phyloP scores from a whole-genome alignment of 2,888 invertebrate genomes.

The Drosophila recens region DNA sequence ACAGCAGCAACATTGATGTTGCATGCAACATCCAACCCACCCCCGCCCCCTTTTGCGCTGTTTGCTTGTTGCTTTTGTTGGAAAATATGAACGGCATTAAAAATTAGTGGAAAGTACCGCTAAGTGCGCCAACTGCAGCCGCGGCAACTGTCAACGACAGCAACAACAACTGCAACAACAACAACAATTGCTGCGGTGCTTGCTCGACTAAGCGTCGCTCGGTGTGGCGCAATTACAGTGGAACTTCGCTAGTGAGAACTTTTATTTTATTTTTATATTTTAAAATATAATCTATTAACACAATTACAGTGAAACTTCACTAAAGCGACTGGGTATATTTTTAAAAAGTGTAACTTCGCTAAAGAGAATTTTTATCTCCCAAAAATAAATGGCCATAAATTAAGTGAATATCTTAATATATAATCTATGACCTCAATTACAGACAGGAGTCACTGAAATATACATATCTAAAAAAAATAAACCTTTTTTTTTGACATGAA shows the following conservation, averaged over 20 bases:
- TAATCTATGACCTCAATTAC: too few species aligned
- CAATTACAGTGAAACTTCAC: background rate
- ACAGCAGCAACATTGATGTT: constrained; percentile 8
- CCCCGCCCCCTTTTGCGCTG: constrained; percentile 3
- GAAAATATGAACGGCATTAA: constrained; percentile 73
- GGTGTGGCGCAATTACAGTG: background rate
- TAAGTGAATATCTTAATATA: too few species aligned
- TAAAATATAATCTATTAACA: too few species aligned
- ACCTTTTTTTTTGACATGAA: too few species aligned
- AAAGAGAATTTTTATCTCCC: too few species aligned
- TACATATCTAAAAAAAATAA: too few species aligned
- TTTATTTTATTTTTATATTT: too few species aligned
- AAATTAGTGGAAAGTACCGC: constrained; percentile 76
- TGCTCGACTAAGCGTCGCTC: constrained; percentile 32
- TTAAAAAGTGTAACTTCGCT: too few species aligned
- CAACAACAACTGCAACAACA: constrained; percentile 4
- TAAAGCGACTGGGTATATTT: background rate
- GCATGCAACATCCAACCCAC: constrained; percentile 3
- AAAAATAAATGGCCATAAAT: too few species aligned
- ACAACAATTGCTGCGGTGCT: constrained; percentile 4
- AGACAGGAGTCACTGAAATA: too few species aligned
- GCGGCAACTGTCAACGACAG: constrained; percentile 50
- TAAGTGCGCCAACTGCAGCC: constrained; percentile 67
- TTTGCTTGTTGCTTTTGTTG: constrained; percentile 30
- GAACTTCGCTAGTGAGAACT: background rate